phyloP scores from a whole-genome alignment of 2,797 vertebrate species.

The Argya squamiceps region DNA sequence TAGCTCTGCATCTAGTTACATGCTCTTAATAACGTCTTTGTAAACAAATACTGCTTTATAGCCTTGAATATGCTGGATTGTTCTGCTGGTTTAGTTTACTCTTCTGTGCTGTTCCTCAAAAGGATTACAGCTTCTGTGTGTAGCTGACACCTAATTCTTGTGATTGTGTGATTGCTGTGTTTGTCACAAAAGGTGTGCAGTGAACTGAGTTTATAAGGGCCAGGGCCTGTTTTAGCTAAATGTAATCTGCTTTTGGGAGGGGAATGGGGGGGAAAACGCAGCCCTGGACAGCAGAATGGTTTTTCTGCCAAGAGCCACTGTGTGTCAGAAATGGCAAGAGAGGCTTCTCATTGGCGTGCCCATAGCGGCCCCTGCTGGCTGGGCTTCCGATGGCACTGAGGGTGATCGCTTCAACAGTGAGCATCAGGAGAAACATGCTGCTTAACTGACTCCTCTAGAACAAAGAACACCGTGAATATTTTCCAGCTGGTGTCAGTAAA shows the following conservation, averaged over 20 bases:
- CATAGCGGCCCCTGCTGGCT: neutral
- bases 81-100: neutral
- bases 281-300: neutral
- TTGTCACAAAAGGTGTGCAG: neutral
- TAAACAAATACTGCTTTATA: neutral
- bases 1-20: neutral
- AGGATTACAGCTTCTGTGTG: neutral
- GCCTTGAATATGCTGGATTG: neutral
- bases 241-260: neutral
- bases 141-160: neutral
- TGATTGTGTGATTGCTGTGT: neutral
- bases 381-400: rapidly evolving
- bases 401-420: neutral
- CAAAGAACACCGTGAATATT: neutral
- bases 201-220: neutral
- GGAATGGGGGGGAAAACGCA: rapidly evolving
- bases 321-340: neutral
- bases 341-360: neutral
- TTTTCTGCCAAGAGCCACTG: neutral
- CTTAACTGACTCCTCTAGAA: neutral
- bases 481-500: neutral
- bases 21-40: neutral
- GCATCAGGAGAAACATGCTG: neutral
- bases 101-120: neutral
- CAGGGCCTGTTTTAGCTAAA: neutral